Evolutionary conservation across 1,140 invertebrate species (phyloP), one percentile per base, ranked within the genome.

Genomic region (Sipha flava): DNA sequence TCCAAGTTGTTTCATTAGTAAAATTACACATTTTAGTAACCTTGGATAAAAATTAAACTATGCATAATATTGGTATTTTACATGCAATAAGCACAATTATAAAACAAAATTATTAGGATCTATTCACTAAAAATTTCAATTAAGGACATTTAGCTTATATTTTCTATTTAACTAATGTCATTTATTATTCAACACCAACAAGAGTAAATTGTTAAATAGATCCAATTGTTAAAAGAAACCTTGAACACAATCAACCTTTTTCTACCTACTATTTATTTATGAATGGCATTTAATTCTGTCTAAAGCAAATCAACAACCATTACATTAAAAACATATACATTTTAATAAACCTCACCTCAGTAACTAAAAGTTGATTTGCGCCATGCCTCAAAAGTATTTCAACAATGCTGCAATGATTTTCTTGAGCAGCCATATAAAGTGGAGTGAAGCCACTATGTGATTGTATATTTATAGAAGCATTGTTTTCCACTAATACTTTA

Each of bases 371-470:
- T 85, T 98, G 97, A 87, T 97, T 99, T 49, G 97, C 98, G 49
- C 95, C 95, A 87, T 96, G 95, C 45, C 91, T 89, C 47, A 99
- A 88, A 49, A 99, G 88, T 86, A 95, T 96, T 83, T 93, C 92
- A 79, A 99, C 97, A 82, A 98, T 96, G 10, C 90, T 90, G 81
- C 97, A 94, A 85, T 99, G 97, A 84, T 98, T 98, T 87, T 99
- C 98, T 86, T 99, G 98, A 5, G 97, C 96, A 18, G 97, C 97
- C 97, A 99, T 99, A 85, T 99, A 99, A 5, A 99, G 87, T 0
- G 98, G 97, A 0, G 97, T 98, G 87, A 99, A 99, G 45, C 98
- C 98, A 88, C 96, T 98, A 85, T 97, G 91, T 18, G 94, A 96
- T 86, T 99, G 97, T 62, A 95, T 94, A 87, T 99, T 99, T 79